These are phyloP conservation scores for Nomada lathburiana DNA, from an alignment of 2,888 invertebrate species.

Conservation along the genomic window DNA sequence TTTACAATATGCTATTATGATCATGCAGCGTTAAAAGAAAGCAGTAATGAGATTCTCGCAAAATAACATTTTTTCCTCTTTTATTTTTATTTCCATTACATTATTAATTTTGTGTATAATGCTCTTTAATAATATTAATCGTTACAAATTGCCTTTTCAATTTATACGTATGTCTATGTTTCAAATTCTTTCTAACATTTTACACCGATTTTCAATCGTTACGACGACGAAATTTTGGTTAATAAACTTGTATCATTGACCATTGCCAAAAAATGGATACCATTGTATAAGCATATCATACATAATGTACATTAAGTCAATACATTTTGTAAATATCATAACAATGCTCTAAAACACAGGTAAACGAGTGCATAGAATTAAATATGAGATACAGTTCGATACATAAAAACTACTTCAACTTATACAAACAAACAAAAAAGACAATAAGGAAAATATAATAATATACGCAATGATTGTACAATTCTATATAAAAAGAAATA, in stretches of 20 bases:
- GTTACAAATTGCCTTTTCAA: background rate
- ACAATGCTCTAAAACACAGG: constrained; percentile 10
- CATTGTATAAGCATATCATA: constrained; percentile 14
- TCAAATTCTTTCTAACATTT: background rate
- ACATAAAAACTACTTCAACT: constrained; percentile 34
- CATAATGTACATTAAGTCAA: constrained; percentile 15
- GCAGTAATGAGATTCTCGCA: background rate
- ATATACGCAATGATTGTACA: constrained; percentile 50
- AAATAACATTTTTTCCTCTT: background rate
- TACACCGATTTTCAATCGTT: background rate
- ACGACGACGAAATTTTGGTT: too few species aligned
- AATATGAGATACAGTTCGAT: constrained; percentile 22
- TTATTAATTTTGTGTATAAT: background rate
- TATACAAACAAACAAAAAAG: constrained; percentile 23
- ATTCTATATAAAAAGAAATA: constrained; percentile 39
- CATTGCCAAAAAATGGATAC: constrained; percentile 17
- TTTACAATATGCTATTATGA: constrained; percentile 26
- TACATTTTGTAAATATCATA: constrained; percentile 8
- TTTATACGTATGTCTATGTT: background rate
- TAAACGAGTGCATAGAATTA: constrained; percentile 17
- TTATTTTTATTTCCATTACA: background rate
- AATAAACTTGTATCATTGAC: background rate
- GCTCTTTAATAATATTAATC: background rate
- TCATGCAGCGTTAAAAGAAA: constrained; percentile 42
- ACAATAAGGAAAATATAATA: constrained; percentile 19